These are phyloP conservation scores for Pachycephala philippinensis DNA, from an alignment of 2,113 vertebrate species.

Conservation along the genomic window DNA sequence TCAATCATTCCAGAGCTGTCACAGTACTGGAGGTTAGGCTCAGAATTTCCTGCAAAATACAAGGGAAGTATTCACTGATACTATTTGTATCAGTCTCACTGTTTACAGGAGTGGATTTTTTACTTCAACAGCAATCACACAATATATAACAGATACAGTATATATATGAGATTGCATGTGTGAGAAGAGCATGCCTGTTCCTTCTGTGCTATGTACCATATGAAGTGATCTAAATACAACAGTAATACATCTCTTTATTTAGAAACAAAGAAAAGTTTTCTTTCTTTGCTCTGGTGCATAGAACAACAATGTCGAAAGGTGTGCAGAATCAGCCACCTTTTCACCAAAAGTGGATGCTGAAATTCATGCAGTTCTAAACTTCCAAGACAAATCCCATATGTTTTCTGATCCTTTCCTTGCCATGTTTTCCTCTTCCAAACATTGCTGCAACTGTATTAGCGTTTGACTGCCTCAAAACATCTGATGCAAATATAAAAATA, in stretches of 20 bases:
- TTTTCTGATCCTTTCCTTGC: not conserved
- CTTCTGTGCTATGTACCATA: not conserved
- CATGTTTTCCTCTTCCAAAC: not conserved
- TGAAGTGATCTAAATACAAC: not conserved
- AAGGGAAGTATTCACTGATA: not conserved
- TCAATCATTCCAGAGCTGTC: not conserved
- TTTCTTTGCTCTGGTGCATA: not conserved
- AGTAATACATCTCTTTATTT: not conserved
- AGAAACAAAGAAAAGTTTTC: not conserved
- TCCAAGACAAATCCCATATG: not conserved
- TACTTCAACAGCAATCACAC: not conserved
- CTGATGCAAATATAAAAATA: conserved; percentile 1
- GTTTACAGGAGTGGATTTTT: not conserved
- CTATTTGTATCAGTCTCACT: not conserved
- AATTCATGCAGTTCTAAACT: not conserved
- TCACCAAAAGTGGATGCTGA: not conserved
- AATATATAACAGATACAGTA: not conserved
- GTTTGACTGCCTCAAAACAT: not conserved
- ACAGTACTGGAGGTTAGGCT: not conserved
- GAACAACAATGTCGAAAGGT: not conserved
- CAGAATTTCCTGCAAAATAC: not conserved
- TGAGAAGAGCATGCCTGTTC: not conserved
- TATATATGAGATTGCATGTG: not conserved
- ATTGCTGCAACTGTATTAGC: not conserved
- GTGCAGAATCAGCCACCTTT: not conserved